These are phyloP conservation scores for Silurus asotus DNA, from an alignment of 2,113 vertebrate species.

Conservation along the genomic window DNA sequence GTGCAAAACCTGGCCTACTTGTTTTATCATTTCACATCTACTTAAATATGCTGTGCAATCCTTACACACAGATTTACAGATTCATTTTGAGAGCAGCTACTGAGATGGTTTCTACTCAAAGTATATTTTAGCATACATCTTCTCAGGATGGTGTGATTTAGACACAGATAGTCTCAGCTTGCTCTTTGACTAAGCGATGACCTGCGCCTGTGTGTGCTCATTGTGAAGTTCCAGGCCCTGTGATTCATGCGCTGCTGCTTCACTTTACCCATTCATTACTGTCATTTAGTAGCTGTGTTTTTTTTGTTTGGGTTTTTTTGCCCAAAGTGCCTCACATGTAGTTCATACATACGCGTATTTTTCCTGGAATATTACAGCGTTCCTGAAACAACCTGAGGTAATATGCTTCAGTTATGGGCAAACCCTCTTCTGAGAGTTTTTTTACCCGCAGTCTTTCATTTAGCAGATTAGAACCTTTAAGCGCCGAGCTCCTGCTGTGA, in stretches of 20 bases:
- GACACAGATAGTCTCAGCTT: neutral
- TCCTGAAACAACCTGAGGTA: neutral
- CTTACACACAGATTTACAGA: neutral
- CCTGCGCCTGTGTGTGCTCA: neutral
- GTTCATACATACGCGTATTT: neutral
- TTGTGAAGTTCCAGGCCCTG: conserved; percentile 11
- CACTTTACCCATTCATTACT: conserved; percentile 9
- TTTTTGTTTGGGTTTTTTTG: neutral
- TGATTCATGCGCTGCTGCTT: conserved; percentile 19
- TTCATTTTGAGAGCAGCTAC: neutral
- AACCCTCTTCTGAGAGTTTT: conserved; percentile 2
- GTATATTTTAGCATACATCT: neutral
- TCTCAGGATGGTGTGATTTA: neutral
- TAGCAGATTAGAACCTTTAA: neutral
- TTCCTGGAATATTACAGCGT: neutral
- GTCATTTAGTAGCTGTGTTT: conserved; percentile 17
- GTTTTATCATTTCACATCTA: neutral
- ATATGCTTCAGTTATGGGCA: neutral
- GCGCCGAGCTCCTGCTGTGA: neutral
- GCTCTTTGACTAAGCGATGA: conserved; percentile 16
- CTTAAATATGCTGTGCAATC: neutral
- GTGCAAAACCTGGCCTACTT: conserved; percentile 56
- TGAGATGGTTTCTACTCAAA: neutral
- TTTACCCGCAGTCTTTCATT: neutral
- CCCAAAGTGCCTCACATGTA: neutral